Evolutionary conservation across 1,140 invertebrate species (phyloP).

Genomic region (Camponotus vicinus): DNA sequence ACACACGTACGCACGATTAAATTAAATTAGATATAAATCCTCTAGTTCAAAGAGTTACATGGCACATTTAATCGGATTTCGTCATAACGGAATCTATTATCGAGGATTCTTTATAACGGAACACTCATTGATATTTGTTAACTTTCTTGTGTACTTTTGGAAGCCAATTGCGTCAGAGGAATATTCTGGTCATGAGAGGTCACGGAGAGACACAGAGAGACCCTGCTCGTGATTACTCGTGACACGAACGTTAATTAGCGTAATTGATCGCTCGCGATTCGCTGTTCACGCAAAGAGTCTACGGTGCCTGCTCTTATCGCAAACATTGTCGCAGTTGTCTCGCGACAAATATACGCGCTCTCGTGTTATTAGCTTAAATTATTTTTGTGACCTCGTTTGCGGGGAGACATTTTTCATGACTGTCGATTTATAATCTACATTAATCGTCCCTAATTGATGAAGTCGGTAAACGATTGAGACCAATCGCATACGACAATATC

Average conservation of each 20-base stretch:
- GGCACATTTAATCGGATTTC: background rate
- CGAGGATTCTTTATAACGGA: background rate
- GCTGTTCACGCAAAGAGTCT: background rate
- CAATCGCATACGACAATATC: constrained; percentile 72
- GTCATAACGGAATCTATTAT: background rate
- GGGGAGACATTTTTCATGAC: constrained; percentile 75
- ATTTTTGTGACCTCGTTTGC: constrained; percentile 34
- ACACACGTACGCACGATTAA: background rate
- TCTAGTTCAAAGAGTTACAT: constrained; percentile 2
- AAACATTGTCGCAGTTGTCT: background rate
- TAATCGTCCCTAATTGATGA: constrained; percentile 76
- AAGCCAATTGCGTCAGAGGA: background rate
- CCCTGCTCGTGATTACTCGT: background rate
- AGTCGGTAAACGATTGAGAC: constrained; percentile 78
- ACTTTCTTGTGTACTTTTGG: background rate
- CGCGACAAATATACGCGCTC: constrained; percentile 12
- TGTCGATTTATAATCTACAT: constrained; percentile 64
- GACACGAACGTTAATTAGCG: constrained; percentile 22
- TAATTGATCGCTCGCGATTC: constrained; percentile 17
- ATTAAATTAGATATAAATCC: constrained; percentile 11
- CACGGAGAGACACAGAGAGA: background rate
- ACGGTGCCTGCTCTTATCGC: background rate
- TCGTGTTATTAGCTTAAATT: constrained; percentile 38
- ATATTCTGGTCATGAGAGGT: background rate
- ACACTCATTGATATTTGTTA: background rate